Base-by-base conservation (phyloP, 1,140 invertebrate species). In the Mylabris phalerata region DNA sequence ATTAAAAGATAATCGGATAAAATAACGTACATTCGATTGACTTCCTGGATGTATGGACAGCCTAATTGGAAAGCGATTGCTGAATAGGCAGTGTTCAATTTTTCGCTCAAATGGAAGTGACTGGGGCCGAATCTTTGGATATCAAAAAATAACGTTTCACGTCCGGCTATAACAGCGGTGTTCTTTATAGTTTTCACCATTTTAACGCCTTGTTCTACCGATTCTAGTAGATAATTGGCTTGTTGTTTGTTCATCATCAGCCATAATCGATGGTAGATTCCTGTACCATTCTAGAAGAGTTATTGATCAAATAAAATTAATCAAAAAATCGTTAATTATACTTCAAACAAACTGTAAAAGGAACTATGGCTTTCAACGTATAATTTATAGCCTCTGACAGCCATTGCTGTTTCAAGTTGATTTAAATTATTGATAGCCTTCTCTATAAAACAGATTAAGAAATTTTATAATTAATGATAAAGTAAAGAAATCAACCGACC, bases 21-120 rank as follows among this genome's bases (percentile, higher is more conserved):
- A 13, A 41, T 32, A 26, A 56, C 6, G 78, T 75, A 86, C 84
- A 85, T 80, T 70, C 80, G 77, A 67, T 87, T 86, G 19, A 88
- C 77, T 61, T 83, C 84, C 62, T 85, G 80, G 13, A 85, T 73
- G 65, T 82, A 88, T 19, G 84, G 84, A 63, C 84, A 86, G 4
- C 85, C 85, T 25, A 82, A 77, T 75, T 87, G 85, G n/a, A 88
- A 73, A 2, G 85, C 85, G 24, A 88, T 85, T 0, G 84, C 84
- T 3, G 85, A 87, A 68, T 87, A 88, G 43, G 84, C 77, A 0
- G 85, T 88, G 62, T 84, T 86, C 3, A 87, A 70, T 68, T 87
- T 86, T 70, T 87, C 83, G 67, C 84, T 86, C 9, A 88, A 67
- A 71, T 87, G 85, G 70, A 86, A 88, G 72, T 84, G 82, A 61